Evolutionary conservation across 2,797 vertebrate genomes (phyloP), one percentile per base, ranked within the genome.

Genomic region (Anomalospiza imberbis): DNA sequence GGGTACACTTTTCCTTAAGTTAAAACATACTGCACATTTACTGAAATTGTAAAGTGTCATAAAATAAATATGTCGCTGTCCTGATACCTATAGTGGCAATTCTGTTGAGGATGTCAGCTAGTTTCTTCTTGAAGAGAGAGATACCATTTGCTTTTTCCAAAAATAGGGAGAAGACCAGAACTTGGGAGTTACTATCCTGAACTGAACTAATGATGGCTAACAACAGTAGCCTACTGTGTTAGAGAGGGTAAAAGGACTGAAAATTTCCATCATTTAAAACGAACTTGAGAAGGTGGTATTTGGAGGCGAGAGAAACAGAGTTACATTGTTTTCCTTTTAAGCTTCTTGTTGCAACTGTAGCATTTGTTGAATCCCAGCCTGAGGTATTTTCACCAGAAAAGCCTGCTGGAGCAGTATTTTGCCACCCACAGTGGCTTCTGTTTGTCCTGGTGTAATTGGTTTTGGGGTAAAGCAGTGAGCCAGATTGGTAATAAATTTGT

Each of bases 301-400:
- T 62, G 26, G 29, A 13, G 10, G 31, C 0, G 0, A 54, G 31
- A 73, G 55, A 44, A 73, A 51, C 7, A 1, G 3, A 66, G 18
- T 45, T 73, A 20, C 1, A 5, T 63, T 53, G 53, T 77, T 84
- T 77, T 36, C 26, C 18, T 71, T 89, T 67, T 63, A 65, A 54
- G 73, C 63, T 50, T 88, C 22, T 32, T 62, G 16, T 18, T 77
- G 26, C 11, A 71, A 12, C 45, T 57, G 15, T 17, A 67, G 26
- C 28, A 12, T 84, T 88, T 67, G 50, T 65, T 61, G 66, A 85
- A 57, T 40, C 24, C 15, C 61, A 31, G 21, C n/a, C 11, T 31
- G 24, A 38, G 44, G 18, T 82, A 28, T 76, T 83, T 76, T 57
- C 17, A 44, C n/a, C 7, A 0, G 18, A 18, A 62, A 40, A 82